Evolutionary conservation across 1,140 invertebrate species (phyloP), one percentile per base, ranked within the genome.

Genomic region (Penaeus japonicus): DNA sequence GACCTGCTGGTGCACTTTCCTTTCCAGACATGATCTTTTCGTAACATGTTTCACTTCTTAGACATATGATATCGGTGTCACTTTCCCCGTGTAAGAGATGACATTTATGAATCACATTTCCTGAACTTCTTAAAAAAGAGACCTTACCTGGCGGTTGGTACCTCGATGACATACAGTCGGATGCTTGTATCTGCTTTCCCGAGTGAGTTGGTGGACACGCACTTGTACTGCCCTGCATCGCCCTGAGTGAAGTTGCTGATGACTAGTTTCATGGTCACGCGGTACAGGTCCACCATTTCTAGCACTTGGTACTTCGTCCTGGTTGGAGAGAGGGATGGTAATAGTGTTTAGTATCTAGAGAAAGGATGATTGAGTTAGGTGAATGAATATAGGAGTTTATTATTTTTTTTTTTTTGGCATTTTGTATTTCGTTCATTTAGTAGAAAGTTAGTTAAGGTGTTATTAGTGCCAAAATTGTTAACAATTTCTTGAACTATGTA

Each of bases 211-310:
- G 96, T 97, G 83, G 97, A 97, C 82, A 98, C 95, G 92, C 97
- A 98, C 92, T 96, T 96, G 94, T 98, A 98, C 81, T 96, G 96
- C 27, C 97, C 97, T 91, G 96, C 96, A 92, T 98, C 97, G 30
- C 94, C 93, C 89, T 94, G 93, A 5, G 95, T 94, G 92, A 98
- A 97, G 91, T 95, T 94, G 91, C 95, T 94, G 91, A 98, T 97
- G 73, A 95, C 94, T 85, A 98, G 94, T 94, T 95, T 95, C 95
- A 98, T 97, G 89, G 95, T 95, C 62, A 97, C 95, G 91, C 96
- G 97, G 93, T 97, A 97, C 32, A 95, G 95, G 30, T 94, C 94
- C 81, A 95, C 95, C 91, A 96, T 95, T 92, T 97, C 96, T 75
- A 95, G 94, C 87, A 97, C 95, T 80, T 93, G 93, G 93, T 98